Evolutionary conservation across 2,888 invertebrate species (phyloP), one percentile per base, ranked within the genome.

Genomic region (Steromphala cineraria): DNA sequence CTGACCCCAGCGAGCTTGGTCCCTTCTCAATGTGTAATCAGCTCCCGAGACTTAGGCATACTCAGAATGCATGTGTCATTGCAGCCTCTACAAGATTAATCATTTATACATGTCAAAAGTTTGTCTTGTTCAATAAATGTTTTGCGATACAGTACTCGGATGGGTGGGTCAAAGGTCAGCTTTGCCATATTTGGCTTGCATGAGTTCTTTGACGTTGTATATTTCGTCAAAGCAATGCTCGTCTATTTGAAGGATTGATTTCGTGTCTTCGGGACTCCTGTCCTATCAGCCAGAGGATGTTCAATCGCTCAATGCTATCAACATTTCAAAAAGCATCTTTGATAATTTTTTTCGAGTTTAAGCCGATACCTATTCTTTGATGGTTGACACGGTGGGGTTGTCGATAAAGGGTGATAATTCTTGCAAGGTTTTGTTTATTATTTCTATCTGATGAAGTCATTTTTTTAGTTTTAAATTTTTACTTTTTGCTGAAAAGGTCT

Each of bases 61-160:
- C 71, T 15, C 40, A 10, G 40, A 21, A 36, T 36, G 71, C 71
- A 71, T 71, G 71, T 71, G 71, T 71, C 71, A 71, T 40, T 19
- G 17, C 40, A 71, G 31, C 13, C 36, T 71, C 71, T n/a, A 19
- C 31, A 31, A 71, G 71, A 71, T 71, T 71, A 71, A 71, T 71
- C 71, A 71, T 71, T 71, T 71, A 71, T 71, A 71, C 71, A 40
- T 71, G 71, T 71, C 71, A 71, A 40, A 71, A 71, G 71, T 71
- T 62, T 62, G 62, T 62, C 62, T 62, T 71, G 71, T 71, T 36
- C 71, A 71, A 36, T 71, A 71, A 71, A 71, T 71, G 71, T 71
- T 71, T 71, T 71, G 36, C 36, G 71, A 36, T 71, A 71, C n/a
- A 36, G 28, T n/a, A 31, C 31, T 71, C 36, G 2, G 40, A 71